Evolutionary conservation across 1,140 invertebrate genomes (phyloP).

Genomic region (Gerris buenoi): DNA sequence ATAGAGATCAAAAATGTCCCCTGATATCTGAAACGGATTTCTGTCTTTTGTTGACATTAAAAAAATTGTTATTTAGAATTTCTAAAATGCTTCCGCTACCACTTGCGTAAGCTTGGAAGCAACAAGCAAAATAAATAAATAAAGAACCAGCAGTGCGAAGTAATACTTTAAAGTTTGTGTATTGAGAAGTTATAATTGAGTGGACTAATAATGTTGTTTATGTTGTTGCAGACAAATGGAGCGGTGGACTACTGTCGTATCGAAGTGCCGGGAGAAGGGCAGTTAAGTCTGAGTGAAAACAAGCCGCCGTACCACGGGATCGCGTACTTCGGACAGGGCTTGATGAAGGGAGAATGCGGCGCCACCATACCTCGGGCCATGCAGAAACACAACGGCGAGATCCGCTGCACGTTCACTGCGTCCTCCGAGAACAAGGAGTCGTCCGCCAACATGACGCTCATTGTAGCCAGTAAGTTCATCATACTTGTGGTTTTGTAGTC

Average conservation of each 20-base stretch:
- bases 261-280: background rate
- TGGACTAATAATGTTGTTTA: too few species aligned
- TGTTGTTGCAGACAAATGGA: background rate
- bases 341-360: slow-evolving; percentile 48
- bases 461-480: slow-evolving; percentile 52
- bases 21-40: too few species aligned
- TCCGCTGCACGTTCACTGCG: slow-evolving; percentile 43
- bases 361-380: slow-evolving; percentile 42
- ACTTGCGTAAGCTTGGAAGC: too few species aligned
- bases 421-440: slow-evolving; percentile 33
- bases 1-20: too few species aligned
- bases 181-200: too few species aligned
- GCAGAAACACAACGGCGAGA: slow-evolving; percentile 46
- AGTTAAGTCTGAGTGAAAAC: background rate
- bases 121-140: too few species aligned
- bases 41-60: too few species aligned
- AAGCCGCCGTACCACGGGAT: slow-evolving; percentile 18
- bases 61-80: too few species aligned
- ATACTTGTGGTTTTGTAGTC: too few species aligned
- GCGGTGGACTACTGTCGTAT: slow-evolving; percentile 1
- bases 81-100: too few species aligned
- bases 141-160: too few species aligned
- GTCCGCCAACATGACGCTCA: slow-evolving; percentile 39
- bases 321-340: slow-evolving; percentile 37
- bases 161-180: too few species aligned